Percentiles rank a stretch among this genome's conserved stretches.
Evolutionary conservation across 2,888 invertebrate species (phyloP).

Genomic region (Sarcophaga carnaria): DNA sequence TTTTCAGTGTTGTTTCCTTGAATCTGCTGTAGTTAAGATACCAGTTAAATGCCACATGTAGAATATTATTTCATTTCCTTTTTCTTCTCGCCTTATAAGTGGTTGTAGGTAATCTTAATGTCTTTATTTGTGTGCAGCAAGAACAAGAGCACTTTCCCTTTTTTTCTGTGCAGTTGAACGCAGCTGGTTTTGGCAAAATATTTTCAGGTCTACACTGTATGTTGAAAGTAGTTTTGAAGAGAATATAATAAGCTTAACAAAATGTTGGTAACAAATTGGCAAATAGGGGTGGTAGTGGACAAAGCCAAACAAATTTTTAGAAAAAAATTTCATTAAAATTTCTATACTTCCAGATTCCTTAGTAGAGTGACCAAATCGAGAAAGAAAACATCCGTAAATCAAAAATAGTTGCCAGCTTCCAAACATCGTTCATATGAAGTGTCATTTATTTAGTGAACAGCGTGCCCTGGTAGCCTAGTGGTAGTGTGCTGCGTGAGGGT

Average conservation of each 20-base stretch:
- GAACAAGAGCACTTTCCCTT: not conserved
- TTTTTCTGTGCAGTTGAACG: not conserved
- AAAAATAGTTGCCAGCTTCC: no score
- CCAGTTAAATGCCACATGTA: constrained; percentile 5
- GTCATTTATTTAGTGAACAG: no score
- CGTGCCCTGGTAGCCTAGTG: no score
- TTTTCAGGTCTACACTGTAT: not conserved
- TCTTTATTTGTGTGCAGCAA: not conserved
- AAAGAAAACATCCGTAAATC: no score
- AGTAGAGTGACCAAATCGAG: no score
- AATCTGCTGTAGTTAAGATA: not conserved
- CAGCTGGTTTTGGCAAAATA: not conserved
- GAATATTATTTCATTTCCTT: constrained; percentile 19
- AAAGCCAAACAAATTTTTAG: no score
- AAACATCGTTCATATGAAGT: no score
- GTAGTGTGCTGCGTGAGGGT: no score
- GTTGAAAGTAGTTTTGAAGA: not conserved
- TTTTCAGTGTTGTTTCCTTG: not conserved
- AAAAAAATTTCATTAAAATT: no score
- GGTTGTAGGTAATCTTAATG: not conserved
- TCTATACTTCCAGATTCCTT: no score
- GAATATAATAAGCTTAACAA: not conserved
- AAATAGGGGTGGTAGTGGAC: no score
- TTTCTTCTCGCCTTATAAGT: not conserved
- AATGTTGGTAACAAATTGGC: not conserved